Conservation (phyloP, 2,888 invertebrate genomes). For the Drosophila demipolita region DNA sequence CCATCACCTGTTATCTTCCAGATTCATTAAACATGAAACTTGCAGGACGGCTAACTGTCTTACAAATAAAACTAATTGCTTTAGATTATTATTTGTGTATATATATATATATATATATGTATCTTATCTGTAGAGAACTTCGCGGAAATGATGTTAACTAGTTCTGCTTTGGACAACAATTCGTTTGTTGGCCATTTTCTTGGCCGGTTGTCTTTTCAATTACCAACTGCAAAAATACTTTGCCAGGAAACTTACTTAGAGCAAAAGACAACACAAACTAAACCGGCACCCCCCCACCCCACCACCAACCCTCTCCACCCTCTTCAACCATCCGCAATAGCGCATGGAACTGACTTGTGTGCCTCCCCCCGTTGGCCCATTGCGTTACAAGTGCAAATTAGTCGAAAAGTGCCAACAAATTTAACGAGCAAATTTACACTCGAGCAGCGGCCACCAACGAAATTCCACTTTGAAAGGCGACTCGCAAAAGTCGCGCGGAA, state of each 20-base stretch:
- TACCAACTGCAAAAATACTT: conserved; percentile 42
- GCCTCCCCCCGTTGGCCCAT: conserved; percentile 34
- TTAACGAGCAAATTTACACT: conserved; percentile 81
- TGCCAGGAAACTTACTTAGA: conserved; percentile 22
- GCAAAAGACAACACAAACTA: conserved; percentile 28
- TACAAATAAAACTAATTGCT: background rate
- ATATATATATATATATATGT: background rate
- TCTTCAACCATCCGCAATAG: background rate
- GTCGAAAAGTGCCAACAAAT: conserved; percentile 82
- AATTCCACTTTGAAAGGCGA: conserved; percentile 43
- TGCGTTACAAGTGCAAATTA: conserved; percentile 79
- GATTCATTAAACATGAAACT: background rate
- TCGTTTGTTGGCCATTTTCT: conserved; percentile 40
- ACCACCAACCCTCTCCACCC: background rate
- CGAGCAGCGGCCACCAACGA: conserved; percentile 64
- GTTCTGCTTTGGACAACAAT: conserved; percentile 19
- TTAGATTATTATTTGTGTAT: background rate
- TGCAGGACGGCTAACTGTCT: background rate
- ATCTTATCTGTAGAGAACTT: background rate
- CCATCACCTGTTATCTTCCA: background rate
- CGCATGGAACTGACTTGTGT: conserved; percentile 3
- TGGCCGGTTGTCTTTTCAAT: conserved; percentile 71
- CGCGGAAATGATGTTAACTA: conserved; percentile 26
- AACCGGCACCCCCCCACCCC: background rate
- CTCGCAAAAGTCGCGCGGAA: conserved; percentile 14